Percentiles rank a stretch among this genome's conserved stretches.
These are phyloP conservation scores for Gymnocephalus cernua DNA, from an alignment of 2,113 vertebrate genomes.

Conservation along the genomic window DNA sequence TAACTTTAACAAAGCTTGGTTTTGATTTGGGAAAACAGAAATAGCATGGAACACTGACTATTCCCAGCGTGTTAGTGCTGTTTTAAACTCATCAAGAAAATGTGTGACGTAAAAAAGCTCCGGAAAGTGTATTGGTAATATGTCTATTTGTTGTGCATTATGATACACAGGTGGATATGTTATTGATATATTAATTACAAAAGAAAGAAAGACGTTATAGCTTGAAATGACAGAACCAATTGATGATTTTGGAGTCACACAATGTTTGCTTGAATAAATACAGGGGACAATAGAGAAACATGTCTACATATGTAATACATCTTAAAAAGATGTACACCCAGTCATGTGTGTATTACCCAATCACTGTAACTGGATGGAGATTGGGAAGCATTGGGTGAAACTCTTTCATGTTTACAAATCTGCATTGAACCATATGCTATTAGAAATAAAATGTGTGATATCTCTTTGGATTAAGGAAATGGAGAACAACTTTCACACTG, in stretches of 20 bases:
- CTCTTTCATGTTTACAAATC: neutral
- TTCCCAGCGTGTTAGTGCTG: neutral
- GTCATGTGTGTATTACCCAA: neutral
- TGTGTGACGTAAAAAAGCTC: neutral
- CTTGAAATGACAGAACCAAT: neutral
- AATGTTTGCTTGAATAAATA: neutral
- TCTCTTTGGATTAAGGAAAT: neutral
- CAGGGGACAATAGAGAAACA: neutral
- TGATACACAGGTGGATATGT: neutral
- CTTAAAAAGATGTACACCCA: too few relatives aligned
- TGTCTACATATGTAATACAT: too few relatives aligned
- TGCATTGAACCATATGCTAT: neutral
- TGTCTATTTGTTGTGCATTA: neutral
- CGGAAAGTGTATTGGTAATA: neutral
- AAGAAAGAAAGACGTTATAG: neutral
- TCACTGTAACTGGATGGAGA: neutral
- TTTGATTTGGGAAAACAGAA: neutral
- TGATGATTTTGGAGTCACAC: neutral
- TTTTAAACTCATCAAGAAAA: neutral
- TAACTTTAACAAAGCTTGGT: neutral
- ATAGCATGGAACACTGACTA: neutral
- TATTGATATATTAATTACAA: neutral
- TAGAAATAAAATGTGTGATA: neutral
- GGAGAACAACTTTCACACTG: neutral
- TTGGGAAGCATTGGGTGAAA: neutral